Percentiles rank a stretch among this genome's conserved stretches.
Conservation (phyloP, 2,797 vertebrate species). For the Schizopygopsis pylzovi region DNA sequence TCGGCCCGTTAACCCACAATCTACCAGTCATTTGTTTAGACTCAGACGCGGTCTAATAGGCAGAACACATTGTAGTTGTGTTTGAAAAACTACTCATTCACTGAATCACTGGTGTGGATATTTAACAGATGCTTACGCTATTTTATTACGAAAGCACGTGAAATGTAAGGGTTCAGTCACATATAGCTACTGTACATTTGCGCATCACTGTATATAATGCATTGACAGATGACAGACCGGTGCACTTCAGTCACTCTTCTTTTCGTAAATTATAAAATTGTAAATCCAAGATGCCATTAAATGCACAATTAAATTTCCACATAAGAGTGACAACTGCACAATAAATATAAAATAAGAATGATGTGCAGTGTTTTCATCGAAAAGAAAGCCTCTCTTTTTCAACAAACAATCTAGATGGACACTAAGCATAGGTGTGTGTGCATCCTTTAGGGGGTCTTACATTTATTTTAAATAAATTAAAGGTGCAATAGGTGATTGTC, state of each 20-base stretch:
- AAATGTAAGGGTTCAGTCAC: not conserved
- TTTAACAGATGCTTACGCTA: not conserved
- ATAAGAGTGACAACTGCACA: not conserved
- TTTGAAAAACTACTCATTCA: not conserved
- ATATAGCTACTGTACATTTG: not conserved
- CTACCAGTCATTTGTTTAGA: conserved; percentile 14
- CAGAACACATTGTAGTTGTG: conserved; percentile 11
- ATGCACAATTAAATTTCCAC: not conserved
- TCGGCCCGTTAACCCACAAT: conserved; percentile 54
- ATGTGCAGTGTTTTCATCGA: not conserved
- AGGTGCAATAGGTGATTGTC: no score
- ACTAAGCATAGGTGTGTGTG: not conserved
- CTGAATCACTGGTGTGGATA: not conserved
- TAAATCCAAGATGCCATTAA: not conserved
- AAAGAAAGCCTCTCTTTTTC: not conserved
- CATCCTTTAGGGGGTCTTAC: not conserved
- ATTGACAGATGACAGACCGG: not conserved
- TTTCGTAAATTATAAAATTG: not conserved
- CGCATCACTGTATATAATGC: not conserved
- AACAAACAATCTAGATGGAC: not conserved
- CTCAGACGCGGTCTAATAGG: not conserved
- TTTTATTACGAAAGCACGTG: not conserved
- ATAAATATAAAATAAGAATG: not conserved
- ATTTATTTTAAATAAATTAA: not conserved
- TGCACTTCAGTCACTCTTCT: not conserved